A percentile compares a stretch with the other conserved stretches of the same genome.
These are phyloP conservation scores for Drosophila kohkoa DNA, from an alignment of 1,140 invertebrate species.

Conservation along the genomic window DNA sequence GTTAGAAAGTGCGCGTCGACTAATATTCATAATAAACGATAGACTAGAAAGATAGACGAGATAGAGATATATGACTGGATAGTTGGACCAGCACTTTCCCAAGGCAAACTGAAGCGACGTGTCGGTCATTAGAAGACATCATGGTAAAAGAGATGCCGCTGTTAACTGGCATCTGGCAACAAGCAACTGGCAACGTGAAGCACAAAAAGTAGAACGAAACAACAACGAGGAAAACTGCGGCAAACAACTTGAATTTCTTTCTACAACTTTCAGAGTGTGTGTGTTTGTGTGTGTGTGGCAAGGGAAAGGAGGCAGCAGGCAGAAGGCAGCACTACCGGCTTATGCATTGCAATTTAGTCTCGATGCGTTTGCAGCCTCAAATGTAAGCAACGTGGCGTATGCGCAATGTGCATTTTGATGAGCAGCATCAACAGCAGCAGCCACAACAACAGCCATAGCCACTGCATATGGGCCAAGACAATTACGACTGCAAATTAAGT, in stretches of 20 bases:
- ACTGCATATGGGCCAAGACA: conserved; percentile 71
- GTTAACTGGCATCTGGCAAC: conserved; percentile 11
- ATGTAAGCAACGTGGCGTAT: conserved; percentile 64
- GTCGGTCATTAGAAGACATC: conserved; percentile 68
- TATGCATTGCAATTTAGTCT: conserved; percentile 70
- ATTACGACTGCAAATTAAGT: conserved; percentile 69
- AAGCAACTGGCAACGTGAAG: conserved; percentile 26
- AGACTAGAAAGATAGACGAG: conserved; percentile 38
- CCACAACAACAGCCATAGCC: background rate
- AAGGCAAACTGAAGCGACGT: conserved; percentile 16
- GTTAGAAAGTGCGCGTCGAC: conserved; percentile 67
- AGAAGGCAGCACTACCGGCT: conserved; percentile 7
- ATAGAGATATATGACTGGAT: background rate
- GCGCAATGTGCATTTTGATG: conserved; percentile 65
- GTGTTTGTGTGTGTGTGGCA: conserved; percentile 13
- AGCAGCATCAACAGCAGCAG: conserved; percentile 13
- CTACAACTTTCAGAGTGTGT: conserved; percentile 24
- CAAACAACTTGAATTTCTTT: conserved; percentile 51
- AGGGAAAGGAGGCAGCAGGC: background rate
- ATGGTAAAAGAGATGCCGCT: conserved; percentile 20
- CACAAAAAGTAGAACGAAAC: conserved; percentile 75
- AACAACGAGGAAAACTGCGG: conserved; percentile 61
- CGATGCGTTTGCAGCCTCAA: conserved; percentile 55
- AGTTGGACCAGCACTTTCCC: conserved; percentile 42
- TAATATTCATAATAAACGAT: conserved; percentile 65